Conservation (phyloP, 35 echinoderm and acorn worm genomes). For the Stichopus chloronotus region DNA sequence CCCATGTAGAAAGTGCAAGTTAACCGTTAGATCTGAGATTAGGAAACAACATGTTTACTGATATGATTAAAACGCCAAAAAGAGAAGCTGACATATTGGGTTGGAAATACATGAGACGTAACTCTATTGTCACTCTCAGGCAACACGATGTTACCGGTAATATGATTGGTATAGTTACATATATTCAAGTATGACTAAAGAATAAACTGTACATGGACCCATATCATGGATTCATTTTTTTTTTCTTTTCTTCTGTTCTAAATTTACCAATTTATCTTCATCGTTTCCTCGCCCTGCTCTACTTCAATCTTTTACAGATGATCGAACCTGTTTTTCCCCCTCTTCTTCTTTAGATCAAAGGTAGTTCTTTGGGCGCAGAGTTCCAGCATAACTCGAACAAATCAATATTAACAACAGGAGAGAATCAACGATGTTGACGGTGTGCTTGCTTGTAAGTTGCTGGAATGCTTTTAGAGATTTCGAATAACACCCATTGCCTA, state of each 20-base stretch:
- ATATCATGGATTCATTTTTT: no score
- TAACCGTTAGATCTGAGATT: no score
- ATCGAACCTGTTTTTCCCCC: neutral
- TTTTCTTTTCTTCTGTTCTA: neutral
- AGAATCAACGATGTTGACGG: neutral
- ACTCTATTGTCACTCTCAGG: no score
- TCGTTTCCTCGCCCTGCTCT: neutral
- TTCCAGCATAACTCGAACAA: conserved; percentile 40
- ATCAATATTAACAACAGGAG: conserved; percentile 16
- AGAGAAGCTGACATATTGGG: no score
- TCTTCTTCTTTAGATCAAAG: conserved; percentile 17
- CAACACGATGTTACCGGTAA: no score
- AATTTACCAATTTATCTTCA: neutral
- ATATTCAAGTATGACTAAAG: no score
- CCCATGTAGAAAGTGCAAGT: no score
- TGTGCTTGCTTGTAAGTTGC: neutral
- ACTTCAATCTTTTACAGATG: conserved; percentile 9
- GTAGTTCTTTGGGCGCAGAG: neutral
- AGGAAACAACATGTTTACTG: no score
- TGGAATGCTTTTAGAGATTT: neutral
- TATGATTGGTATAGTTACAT: no score
- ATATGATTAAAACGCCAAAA: no score
- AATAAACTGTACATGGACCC: no score
- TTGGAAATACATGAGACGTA: no score
- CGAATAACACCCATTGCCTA: neutral